Evolutionary conservation across 92 coral and sea anemone genomes (phyloP), one percentile per base, ranked within the genome.

Genomic region (Metridium senile): DNA sequence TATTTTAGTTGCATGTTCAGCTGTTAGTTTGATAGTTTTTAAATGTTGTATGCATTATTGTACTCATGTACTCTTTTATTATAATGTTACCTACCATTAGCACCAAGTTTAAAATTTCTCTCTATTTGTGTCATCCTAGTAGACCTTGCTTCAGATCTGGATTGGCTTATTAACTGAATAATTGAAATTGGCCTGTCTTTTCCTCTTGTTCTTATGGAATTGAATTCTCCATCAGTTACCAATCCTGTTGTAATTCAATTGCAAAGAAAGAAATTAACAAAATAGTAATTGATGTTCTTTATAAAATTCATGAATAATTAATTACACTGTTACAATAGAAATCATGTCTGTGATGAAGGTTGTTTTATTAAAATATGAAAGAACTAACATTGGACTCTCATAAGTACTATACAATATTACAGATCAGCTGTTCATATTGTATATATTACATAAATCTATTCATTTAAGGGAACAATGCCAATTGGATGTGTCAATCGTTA

Each of bases 171-270:
- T 70, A n/a, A n/a, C n/a, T n/a, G n/a, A n/a, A n/a, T n/a, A n/a
- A n/a, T n/a, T n/a, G n/a, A n/a, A n/a, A n/a, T 74, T 26, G 89
- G 76, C 29, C 89, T 72, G 20, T 69, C 20, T 1, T 56, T 52
- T 1, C 93, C 93, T 87, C 73, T 85, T 23, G 90, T 85, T 26
- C 90, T 70, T 30, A 82, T 63, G 19, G 89, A 89, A 49, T n/a
- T n/a, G n/a, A n/a, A n/a, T n/a, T n/a, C n/a, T n/a, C n/a, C n/a
- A n/a, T n/a, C n/a, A n/a, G n/a, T 81, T 89, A 77, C 46, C 70
- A 89, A 85, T 1, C 93, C 90, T 89, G 62, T 18, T 18, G 32
- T 63, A n/a, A n/a, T n/a, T n/a, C n/a, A n/a, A n/a, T n/a, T n/a
- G n/a, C 26, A 10, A 32, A 26, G 26, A 33, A 63, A 63, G 11